Evolutionary conservation across 2,888 invertebrate genomes (phyloP).

Genomic region (Oegoconia quadripuncta): DNA sequence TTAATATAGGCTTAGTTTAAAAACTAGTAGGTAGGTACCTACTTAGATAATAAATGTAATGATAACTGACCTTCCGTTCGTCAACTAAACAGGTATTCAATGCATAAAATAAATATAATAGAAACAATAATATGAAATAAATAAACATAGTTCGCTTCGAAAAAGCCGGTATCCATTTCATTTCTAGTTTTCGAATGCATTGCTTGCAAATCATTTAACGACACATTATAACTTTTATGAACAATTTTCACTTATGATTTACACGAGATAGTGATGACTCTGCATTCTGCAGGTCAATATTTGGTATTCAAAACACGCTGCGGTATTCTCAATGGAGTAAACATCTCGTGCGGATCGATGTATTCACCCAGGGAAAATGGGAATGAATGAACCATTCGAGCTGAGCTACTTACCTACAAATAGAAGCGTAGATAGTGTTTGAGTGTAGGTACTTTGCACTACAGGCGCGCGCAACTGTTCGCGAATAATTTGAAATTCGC

Average conservation of each 20-base stretch:
- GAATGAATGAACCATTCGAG: not conserved
- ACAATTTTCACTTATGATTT: not conserved
- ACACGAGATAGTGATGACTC: too few species aligned
- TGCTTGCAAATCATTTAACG: constrained; percentile 17
- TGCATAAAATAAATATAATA: constrained; percentile 70
- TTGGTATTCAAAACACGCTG: constrained; percentile 9
- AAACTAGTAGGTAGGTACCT: too few species aligned
- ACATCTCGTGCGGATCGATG: constrained; percentile 5
- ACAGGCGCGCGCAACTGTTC: not conserved
- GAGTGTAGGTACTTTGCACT: too few species aligned
- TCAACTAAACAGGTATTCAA: constrained; percentile 70
- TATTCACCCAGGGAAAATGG: not conserved
- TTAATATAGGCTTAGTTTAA: too few species aligned
- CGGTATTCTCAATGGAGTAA: constrained; percentile 8
- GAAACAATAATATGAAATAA: constrained; percentile 64
- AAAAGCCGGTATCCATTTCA: constrained; percentile 64
- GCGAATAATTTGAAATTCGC: too few species aligned
- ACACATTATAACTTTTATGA: not conserved
- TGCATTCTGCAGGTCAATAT: too few species aligned
- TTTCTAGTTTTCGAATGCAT: constrained; percentile 60
- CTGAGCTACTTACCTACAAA: too few species aligned
- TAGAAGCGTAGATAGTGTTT: too few species aligned
- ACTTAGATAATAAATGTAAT: not conserved
- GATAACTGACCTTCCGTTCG: constrained; percentile 53
- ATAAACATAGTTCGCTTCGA: constrained; percentile 66